Conservation (phyloP, 2,888 invertebrate genomes). For the Morpho deidamia region DNA sequence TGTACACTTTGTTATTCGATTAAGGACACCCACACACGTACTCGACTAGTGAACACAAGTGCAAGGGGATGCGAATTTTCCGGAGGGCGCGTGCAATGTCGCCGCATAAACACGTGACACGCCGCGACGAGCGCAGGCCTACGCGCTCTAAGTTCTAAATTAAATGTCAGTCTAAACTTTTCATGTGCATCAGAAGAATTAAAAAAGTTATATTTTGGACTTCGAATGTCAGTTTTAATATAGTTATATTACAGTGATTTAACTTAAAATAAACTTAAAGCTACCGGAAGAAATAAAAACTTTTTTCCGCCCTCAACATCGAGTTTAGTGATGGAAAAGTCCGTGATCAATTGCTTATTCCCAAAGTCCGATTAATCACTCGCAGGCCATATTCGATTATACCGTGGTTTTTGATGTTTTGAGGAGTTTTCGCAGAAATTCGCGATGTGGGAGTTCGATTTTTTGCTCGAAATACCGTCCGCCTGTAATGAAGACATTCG, state of each 20-base stretch:
- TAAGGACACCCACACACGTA: constrained; percentile 44
- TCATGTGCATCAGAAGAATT: not conserved
- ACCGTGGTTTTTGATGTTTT: constrained; percentile 59
- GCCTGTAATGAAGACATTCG: constrained; percentile 64
- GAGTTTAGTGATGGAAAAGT: constrained; percentile 28
- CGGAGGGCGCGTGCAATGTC: constrained; percentile 57
- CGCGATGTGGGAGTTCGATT: constrained; percentile 61
- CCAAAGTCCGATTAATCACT: constrained; percentile 42
- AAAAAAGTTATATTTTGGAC: constrained; percentile 1
- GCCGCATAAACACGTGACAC: constrained; percentile 67
- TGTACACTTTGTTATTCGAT: constrained; percentile 61
- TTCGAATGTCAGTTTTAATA: not conserved
- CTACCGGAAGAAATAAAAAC: constrained; percentile 16
- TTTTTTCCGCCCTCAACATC: constrained; percentile 24
- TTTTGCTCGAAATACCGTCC: constrained; percentile 45
- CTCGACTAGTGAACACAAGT: constrained; percentile 31
- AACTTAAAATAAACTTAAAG: constrained; percentile 1
- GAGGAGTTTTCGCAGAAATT: constrained; percentile 60
- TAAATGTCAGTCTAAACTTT: not conserved
- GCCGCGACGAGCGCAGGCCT: constrained; percentile 66
- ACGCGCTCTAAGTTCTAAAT: constrained; percentile 40
- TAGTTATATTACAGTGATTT: too few species aligned
- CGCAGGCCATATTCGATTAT: constrained; percentile 56
- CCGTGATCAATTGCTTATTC: constrained; percentile 36
- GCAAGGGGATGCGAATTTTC: constrained; percentile 63